Evolutionary conservation across 2,113 vertebrate species (phyloP).

Genomic region (Hypocryptadius cinnamomeus): DNA sequence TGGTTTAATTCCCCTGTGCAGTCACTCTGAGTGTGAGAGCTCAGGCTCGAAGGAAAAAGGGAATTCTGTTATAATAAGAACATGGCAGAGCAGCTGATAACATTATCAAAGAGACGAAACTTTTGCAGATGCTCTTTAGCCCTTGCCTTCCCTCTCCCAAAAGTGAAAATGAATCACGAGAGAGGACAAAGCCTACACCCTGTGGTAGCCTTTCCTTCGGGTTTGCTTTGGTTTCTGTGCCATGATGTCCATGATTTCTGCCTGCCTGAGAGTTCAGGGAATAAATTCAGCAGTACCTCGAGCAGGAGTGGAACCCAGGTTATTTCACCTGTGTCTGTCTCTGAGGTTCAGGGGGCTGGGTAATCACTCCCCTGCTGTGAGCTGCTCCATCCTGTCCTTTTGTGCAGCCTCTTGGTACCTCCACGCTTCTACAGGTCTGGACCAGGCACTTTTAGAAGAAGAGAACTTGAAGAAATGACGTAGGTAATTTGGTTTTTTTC

Average conservation of each 20-base stretch:
- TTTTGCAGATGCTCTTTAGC: neutral
- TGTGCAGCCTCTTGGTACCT: neutral
- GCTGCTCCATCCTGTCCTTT: neutral
- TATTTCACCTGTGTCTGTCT: neutral
- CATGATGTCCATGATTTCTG: neutral
- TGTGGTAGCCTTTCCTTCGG: neutral
- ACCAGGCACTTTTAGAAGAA: neutral
- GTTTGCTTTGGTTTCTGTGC: neutral
- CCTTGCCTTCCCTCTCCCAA: neutral
- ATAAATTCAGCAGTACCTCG: neutral
- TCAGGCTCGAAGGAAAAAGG: neutral
- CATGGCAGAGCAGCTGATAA: neutral
- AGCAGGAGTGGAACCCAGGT: no score
- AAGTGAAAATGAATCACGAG: neutral
- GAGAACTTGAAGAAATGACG: neutral
- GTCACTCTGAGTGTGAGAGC: neutral
- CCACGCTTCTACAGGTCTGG: accelerated
- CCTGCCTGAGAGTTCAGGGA: neutral
- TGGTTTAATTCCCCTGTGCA: neutral
- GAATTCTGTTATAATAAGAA: neutral
- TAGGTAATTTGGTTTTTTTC: neutral
- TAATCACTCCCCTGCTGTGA: accelerated
- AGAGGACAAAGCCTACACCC: neutral
- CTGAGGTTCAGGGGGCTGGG: neutral
- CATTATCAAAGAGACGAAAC: neutral